Evolutionary conservation across 2,113 vertebrate species (phyloP), one percentile per base, ranked within the genome.

Genomic region (Salminus brasiliensis): DNA sequence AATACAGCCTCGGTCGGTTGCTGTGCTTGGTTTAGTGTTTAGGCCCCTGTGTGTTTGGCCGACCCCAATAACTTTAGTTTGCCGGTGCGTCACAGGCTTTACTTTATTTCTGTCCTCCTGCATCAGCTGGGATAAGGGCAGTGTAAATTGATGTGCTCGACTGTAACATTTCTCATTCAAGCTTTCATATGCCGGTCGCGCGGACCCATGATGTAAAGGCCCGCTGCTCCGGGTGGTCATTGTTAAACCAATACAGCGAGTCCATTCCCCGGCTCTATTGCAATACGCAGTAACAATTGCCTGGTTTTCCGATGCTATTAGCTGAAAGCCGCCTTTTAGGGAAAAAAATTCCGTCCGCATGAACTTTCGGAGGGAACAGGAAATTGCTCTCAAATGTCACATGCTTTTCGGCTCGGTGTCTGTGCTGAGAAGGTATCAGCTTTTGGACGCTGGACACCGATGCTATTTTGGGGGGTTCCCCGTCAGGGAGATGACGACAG

Each of bases 381-480:
- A 91, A 88, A 92, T 93, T 89, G 88, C 86, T 90, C 89, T 79
- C 60, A 93, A 94, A 92, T 92, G 91, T 91, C 93, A 91, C 87
- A 71, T 69, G 67, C 75, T 84, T 62, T 41, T 72, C 81, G 16
- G 67, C 45, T 72, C 81, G 16, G 67, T 74, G 83, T 86, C 79
- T 84, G 49, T 1, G 71, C 78, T 18, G 60, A 74, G 62, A 8
- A 49, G 13, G 59, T 81, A 77, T 72, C 60, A 82, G 80, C 87
- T 60, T 68, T 86, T 87, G 83, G 84, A 89, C 79, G 86, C 74
- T 80, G 79, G 74, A 63, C 45, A 36, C 57, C 36, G 23, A 57
- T 29, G 53, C 84, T 82, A 81, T 85, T 87, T 89, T 88, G 88
- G 83, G 81, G 83, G 80, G 80, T 75, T 83, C 83, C 85, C n/a